phyloP scores from a whole-genome alignment of 2,888 invertebrate genomes.

The Drosophila eohydei region DNA sequence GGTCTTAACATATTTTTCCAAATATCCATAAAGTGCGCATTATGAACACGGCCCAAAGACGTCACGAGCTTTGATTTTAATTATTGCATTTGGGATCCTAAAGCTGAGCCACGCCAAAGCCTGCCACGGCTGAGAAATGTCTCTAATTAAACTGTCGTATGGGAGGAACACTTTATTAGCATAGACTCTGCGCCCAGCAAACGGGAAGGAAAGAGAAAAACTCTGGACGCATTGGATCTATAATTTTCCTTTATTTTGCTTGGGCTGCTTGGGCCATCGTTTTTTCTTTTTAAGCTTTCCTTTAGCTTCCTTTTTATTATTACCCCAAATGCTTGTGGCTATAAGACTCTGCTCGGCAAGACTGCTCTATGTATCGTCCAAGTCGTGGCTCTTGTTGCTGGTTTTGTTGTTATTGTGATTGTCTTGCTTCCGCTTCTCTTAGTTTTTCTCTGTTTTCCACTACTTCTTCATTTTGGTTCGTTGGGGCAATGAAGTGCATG shows the following conservation, averaged over 20 bases:
- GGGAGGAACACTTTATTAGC: slow-evolving; percentile 66
- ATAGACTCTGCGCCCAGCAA: slow-evolving; percentile 50
- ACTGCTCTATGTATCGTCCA: slow-evolving; percentile 67
- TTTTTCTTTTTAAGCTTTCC: slow-evolving; percentile 40
- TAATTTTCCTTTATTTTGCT: slow-evolving; percentile 26
- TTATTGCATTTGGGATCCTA: slow-evolving; percentile 55
- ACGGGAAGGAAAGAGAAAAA: background rate
- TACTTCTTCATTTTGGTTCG: slow-evolving; percentile 28
- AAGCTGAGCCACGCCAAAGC: slow-evolving; percentile 17
- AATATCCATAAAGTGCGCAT: slow-evolving; percentile 37
- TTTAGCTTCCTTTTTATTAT: slow-evolving; percentile 56
- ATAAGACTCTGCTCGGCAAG: slow-evolving; percentile 68
- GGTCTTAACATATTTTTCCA: slow-evolving; percentile 28
- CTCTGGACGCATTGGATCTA: slow-evolving; percentile 18
- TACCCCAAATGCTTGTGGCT: slow-evolving; percentile 66
- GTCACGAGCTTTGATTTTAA: slow-evolving; percentile 56
- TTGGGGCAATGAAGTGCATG: slow-evolving; percentile 72
- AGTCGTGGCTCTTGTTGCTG: slow-evolving; percentile 1
- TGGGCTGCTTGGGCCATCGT: slow-evolving; percentile 19
- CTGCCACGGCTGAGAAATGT: slow-evolving; percentile 16
- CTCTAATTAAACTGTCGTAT: slow-evolving; percentile 72
- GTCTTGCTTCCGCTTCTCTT: slow-evolving; percentile 29
- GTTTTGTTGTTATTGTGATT: slow-evolving; percentile 14
- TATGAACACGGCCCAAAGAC: slow-evolving; percentile 30
- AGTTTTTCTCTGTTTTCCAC: slow-evolving; percentile 8